Percentiles rank a stretch among this genome's conserved stretches.
Evolutionary conservation across 2,888 invertebrate species (phyloP).

Genomic region (Ephialtes manifestator): DNA sequence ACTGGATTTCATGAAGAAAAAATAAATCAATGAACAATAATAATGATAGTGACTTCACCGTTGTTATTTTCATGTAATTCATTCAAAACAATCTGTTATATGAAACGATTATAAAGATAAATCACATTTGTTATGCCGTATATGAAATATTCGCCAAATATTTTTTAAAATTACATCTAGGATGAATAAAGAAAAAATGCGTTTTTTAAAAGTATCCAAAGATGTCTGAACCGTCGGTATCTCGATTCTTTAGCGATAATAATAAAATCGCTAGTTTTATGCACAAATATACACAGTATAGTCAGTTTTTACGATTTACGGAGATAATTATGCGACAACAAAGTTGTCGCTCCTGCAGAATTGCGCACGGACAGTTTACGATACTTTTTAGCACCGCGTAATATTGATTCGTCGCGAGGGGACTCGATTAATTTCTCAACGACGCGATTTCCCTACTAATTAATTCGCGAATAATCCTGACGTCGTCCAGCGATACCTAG

Average conservation of each 20-base stretch:
- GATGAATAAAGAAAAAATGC: too few relatives aligned
- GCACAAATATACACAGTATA: slow-evolving; percentile 1
- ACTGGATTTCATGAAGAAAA: too few relatives aligned
- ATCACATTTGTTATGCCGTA: too few relatives aligned
- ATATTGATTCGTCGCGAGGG: slow-evolving; percentile 5
- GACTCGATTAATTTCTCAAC: slow-evolving; percentile 10
- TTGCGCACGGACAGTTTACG: not conserved
- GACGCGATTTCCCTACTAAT: not conserved
- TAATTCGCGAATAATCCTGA: not conserved
- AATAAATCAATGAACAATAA: too few relatives aligned
- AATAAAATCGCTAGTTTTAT: slow-evolving; percentile 18
- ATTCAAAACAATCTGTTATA: too few relatives aligned
- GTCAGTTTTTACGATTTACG: slow-evolving; percentile 17
- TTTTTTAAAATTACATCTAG: too few relatives aligned
- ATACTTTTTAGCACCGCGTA: not conserved
- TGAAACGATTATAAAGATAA: too few relatives aligned
- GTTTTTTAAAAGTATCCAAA: too few relatives aligned
- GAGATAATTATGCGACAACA: slow-evolving; percentile 1
- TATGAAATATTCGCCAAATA: too few relatives aligned
- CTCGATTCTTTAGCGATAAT: slow-evolving; percentile 1
- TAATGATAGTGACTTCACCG: too few relatives aligned
- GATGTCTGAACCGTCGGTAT: not conserved
- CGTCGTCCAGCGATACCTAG: not conserved
- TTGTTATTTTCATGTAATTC: too few relatives aligned
- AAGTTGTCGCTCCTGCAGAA: not conserved